Conservation (phyloP, 2,888 invertebrate species). For the Mesorhabditis spiculigera region DNA sequence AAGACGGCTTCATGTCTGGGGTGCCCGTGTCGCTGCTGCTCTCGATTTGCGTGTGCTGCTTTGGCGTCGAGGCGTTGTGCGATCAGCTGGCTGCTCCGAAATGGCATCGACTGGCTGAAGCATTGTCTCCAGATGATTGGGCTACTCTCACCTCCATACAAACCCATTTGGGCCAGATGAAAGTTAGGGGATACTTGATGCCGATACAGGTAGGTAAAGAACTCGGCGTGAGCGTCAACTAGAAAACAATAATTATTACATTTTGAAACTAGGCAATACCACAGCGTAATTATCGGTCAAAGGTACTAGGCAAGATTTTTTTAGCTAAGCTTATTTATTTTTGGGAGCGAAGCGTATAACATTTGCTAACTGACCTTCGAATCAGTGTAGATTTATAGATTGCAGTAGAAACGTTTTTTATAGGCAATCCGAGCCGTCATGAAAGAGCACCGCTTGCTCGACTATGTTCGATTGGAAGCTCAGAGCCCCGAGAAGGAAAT, state of each 20-base stretch:
- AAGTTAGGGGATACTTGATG: neutral
- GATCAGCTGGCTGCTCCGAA: neutral
- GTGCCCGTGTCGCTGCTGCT: neutral
- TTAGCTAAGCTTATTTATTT: neutral
- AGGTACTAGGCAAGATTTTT: neutral
- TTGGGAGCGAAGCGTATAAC: neutral
- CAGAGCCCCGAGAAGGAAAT: neutral
- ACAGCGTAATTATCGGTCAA: neutral
- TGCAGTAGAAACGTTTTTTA: neutral
- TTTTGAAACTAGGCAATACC: too few species aligned
- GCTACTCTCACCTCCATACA: neutral
- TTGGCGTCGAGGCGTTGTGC: neutral
- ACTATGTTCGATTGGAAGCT: neutral
- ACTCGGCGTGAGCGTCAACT: too few species aligned
- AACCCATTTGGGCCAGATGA: neutral
- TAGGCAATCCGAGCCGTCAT: neutral
- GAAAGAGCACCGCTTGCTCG: neutral
- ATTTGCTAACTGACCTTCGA: neutral
- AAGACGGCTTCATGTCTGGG: too few species aligned
- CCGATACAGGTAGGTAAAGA: neutral
- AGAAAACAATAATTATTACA: too few species aligned
- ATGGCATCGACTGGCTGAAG: neutral
- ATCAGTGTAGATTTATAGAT: neutral
- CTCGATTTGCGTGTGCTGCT: neutral
- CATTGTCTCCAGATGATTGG: neutral